These are phyloP conservation scores for Hypomecis atomaria DNA, from an alignment of 2,888 invertebrate genomes.

Conservation along the genomic window DNA sequence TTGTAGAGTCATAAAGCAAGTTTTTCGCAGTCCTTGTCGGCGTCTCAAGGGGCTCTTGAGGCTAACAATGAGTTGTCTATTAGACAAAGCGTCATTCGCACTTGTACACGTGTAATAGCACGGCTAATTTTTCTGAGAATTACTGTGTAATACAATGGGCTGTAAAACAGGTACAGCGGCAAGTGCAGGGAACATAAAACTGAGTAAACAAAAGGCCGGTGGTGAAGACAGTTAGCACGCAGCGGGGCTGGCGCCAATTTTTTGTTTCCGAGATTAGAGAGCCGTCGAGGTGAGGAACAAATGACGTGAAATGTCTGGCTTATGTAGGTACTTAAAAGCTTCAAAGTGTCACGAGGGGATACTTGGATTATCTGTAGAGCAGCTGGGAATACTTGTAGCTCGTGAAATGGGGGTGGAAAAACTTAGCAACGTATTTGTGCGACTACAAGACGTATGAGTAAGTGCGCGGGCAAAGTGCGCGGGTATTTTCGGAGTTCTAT, in stretches of 20 bases:
- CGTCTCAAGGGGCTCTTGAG: conserved; percentile 52
- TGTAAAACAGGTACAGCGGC: conserved; percentile 68
- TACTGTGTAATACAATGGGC: conserved; percentile 52
- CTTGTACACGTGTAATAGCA: conserved; percentile 59
- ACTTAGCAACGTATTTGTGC: conserved; percentile 31
- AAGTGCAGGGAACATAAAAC: conserved; percentile 56
- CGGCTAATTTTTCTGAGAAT: conserved; percentile 64
- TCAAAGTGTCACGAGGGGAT: conserved; percentile 54
- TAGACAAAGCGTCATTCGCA: conserved; percentile 50
- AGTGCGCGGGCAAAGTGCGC: too few relatives aligned
- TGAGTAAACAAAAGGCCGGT: conserved; percentile 61
- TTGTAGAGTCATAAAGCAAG: conserved; percentile 44
- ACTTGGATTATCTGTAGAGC: conserved; percentile 48
- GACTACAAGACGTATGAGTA: not conserved
- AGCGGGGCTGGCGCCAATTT: conserved; percentile 78
- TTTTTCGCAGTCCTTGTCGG: conserved; percentile 35
- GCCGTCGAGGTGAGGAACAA: conserved; percentile 74
- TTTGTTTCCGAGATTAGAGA: conserved; percentile 66
- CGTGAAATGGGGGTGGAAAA: conserved; percentile 15
- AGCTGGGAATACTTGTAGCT: conserved; percentile 40
- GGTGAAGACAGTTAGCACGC: conserved; percentile 65
- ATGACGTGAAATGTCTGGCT: conserved; percentile 78
- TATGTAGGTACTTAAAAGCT: conserved; percentile 73
- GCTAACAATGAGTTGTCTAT: conserved; percentile 52
- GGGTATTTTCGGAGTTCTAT: too few relatives aligned